Evolutionary conservation across 2,113 vertebrate genomes (phyloP).

Genomic region (Oryzias celebensis): DNA sequence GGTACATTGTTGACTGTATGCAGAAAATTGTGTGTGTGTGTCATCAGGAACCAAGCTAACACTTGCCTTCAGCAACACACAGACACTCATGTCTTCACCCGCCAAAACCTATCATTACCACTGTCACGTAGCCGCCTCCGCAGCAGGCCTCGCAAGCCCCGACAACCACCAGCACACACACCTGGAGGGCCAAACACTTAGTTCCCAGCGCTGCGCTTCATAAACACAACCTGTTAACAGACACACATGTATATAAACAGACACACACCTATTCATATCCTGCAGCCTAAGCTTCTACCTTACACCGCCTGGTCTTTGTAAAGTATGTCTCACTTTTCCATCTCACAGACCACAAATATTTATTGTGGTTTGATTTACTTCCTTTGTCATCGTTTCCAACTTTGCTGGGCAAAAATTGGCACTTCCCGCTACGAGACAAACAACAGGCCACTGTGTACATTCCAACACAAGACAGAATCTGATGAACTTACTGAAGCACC

Average conservation of each 20-base stretch:
- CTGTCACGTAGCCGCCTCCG: conserved; percentile 70
- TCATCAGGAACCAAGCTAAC: conserved; percentile 58
- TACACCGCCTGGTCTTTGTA: conserved; percentile 40
- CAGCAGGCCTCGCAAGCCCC: conserved; percentile 53
- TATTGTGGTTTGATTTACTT: conserved; percentile 58
- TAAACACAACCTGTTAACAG: conserved; percentile 52
- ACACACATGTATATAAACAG: conserved; percentile 38
- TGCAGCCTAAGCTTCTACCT: conserved; percentile 53
- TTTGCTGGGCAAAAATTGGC: conserved; percentile 30
- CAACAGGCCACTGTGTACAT: conserved; percentile 6
- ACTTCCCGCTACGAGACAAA: conserved; percentile 33
- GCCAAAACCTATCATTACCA: conserved; percentile 78
- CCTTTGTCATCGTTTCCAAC: conserved; percentile 58
- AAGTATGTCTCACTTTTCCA: conserved; percentile 48
- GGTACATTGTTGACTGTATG: conserved; percentile 56
- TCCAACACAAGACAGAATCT: conserved; percentile 9
- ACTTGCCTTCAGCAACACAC: conserved; percentile 68
- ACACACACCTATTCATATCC: conserved; percentile 58
- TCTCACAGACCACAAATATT: conserved; percentile 58
- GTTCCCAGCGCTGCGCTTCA: conserved; percentile 62
- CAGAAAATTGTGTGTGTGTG: conserved; percentile 23
- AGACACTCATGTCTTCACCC: conserved; percentile 77
- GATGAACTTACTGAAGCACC: conserved; percentile 5
- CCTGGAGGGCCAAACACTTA: conserved; percentile 69
- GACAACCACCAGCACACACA: conserved; percentile 70